phyloP scores from a whole-genome alignment of 2,113 vertebrate genomes.

The Promerops cafer region DNA sequence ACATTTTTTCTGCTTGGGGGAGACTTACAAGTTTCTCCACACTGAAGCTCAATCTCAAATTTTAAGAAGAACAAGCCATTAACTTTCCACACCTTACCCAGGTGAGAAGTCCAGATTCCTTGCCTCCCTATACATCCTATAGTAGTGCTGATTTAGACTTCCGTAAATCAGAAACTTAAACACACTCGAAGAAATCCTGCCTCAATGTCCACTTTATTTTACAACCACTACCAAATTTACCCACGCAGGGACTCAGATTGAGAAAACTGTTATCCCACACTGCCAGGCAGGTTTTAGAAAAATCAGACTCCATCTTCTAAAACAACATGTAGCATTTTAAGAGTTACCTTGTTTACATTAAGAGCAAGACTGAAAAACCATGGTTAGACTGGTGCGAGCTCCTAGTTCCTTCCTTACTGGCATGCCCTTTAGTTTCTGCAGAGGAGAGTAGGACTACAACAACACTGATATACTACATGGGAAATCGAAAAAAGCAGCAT shows the following conservation, averaged over 20 bases:
- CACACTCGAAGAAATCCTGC: not conserved
- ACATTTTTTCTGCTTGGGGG: not conserved
- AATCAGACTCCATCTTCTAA: not conserved
- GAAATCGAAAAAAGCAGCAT: not conserved
- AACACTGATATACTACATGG: not conserved
- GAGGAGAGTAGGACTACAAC: not conserved
- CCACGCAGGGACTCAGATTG: not conserved
- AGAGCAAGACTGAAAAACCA: not conserved
- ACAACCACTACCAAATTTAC: not conserved
- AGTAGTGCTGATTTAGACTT: not conserved
- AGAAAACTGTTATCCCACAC: not conserved
- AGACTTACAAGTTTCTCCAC: not conserved
- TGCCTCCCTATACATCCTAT: not conserved
- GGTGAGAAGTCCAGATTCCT: not conserved
- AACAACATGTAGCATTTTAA: not conserved
- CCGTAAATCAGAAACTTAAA: not conserved
- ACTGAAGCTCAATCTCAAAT: not conserved
- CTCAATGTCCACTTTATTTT: not conserved
- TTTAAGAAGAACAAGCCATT: not conserved
- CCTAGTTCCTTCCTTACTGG: not conserved
- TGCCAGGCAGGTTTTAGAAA: not conserved
- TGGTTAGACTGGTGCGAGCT: not conserved
- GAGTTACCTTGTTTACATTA: not conserved
- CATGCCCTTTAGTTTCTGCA: not conserved
- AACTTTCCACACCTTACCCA: not conserved